Evolutionary conservation across 2,888 invertebrate species (phyloP).

Genomic region (Torymus auratus): DNA sequence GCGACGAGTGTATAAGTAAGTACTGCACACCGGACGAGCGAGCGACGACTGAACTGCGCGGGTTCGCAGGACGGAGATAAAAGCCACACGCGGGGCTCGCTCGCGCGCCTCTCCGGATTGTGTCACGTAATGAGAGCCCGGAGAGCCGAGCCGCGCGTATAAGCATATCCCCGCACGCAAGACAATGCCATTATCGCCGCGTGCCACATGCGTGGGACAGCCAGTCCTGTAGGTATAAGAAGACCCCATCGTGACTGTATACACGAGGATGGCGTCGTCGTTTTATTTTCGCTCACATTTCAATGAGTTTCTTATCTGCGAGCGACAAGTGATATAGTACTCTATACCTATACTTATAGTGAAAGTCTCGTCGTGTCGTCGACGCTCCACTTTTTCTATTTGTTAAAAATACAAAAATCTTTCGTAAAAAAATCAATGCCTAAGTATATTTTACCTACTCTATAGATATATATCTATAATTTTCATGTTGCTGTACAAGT

Average conservation of each 20-base stretch:
- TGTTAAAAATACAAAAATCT: too few species aligned
- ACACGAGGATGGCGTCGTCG: too few species aligned
- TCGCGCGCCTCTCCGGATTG: conserved; percentile 61
- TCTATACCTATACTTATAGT: too few species aligned
- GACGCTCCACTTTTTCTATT: too few species aligned
- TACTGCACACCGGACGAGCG: conserved; percentile 64
- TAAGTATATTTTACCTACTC: too few species aligned
- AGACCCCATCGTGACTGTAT: too few species aligned
- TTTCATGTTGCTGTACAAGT: too few species aligned
- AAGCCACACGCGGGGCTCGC: conserved; percentile 26
- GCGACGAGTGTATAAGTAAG: background rate
- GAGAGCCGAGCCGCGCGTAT: conserved; percentile 30
- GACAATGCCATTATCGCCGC: conserved; percentile 56
- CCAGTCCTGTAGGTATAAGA: conserved; percentile 2
- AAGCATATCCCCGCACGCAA: conserved; percentile 18
- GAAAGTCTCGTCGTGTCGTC: too few species aligned
- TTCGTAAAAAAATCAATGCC: too few species aligned
- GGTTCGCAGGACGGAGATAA: conserved; percentile 47
- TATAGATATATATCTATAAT: too few species aligned
- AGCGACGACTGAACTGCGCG: conserved; percentile 71
- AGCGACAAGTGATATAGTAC: too few species aligned
- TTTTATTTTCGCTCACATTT: background rate
- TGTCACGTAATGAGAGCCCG: conserved; percentile 71
- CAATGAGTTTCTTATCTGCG: too few species aligned
- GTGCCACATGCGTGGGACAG: conserved; percentile 24